A percentile compares a stretch with the other conserved stretches of the same genome.
phyloP scores from a whole-genome alignment of 2,888 invertebrate genomes.

The Drosophila fungiperda region DNA sequence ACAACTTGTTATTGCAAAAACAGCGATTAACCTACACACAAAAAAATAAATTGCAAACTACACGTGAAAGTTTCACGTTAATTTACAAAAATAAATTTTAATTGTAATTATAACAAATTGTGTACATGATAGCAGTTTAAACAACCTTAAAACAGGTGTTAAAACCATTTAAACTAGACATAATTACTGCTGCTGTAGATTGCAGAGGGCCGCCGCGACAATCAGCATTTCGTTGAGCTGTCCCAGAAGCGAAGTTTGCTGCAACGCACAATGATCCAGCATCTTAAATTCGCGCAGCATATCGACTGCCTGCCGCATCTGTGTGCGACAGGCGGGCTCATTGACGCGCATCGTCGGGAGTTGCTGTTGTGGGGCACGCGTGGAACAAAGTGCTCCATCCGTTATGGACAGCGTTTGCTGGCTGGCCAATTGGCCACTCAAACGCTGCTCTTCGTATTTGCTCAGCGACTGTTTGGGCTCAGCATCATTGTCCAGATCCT shows the following conservation, averaged over 20 bases:
- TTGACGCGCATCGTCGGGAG: slow-evolving; percentile 82
- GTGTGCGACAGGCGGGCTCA: slow-evolving; percentile 81
- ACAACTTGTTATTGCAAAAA: slow-evolving; percentile 21
- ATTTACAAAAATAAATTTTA: neutral
- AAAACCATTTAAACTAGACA: slow-evolving; percentile 1
- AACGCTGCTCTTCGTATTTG: slow-evolving; percentile 72
- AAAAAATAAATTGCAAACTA: neutral
- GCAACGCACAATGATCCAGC: slow-evolving; percentile 80
- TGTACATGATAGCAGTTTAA: slow-evolving; percentile 4
- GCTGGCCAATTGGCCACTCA: slow-evolving; percentile 75
- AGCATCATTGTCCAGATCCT: slow-evolving; percentile 40
- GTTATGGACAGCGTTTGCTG: slow-evolving; percentile 78
- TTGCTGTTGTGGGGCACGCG: slow-evolving; percentile 63
- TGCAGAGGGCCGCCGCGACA: slow-evolving; percentile 82
- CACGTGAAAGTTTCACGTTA: slow-evolving; percentile 18
- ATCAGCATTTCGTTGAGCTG: slow-evolving; percentile 84
- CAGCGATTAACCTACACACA: slow-evolving; percentile 1
- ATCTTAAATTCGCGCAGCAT: slow-evolving; percentile 82
- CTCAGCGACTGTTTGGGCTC: slow-evolving; percentile 49
- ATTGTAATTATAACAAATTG: slow-evolving; percentile 13
- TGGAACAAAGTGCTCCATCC: slow-evolving; percentile 81
- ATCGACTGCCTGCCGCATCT: slow-evolving; percentile 81
- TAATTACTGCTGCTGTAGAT: slow-evolving; percentile 80
- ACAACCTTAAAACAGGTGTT: slow-evolving; percentile 53
- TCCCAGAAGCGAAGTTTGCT: slow-evolving; percentile 79